Base-by-base conservation (phyloP, 2,888 invertebrate genomes). In the Zootermopsis nevadensis region DNA sequence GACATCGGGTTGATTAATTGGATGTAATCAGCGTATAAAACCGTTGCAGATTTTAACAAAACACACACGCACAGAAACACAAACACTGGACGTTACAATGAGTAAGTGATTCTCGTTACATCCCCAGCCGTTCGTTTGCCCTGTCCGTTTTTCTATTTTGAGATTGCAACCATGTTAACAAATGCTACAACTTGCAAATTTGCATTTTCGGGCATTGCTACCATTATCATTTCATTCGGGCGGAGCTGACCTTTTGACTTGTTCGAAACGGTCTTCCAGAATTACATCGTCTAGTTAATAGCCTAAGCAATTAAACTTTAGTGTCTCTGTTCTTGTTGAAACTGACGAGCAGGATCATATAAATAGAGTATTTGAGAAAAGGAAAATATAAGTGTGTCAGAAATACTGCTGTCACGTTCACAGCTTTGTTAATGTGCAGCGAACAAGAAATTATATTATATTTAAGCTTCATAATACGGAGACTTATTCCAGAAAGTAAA, bases 1-100 rank as follows among this genome's bases (percentile, higher is more conserved):
- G 66, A 53, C 79, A 79, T 79, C 79, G 33, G 35, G 60, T 79
- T 79, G 79, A 79, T 79, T 79, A 79, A 79, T 79, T 79, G 79
- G 79, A 31, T 79, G 79, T 79, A 66, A 79, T 79, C 79, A 66
- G 66, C 66, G 79, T 79, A 79, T 55, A 79, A 74, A 79, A 79
- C 79, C 79, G 66, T 79, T 79, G 79, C 79, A 79, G 66, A 79
- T 79, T 79, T 79, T 79, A 79, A 66, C 79, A 66, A 38, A 48
- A 77, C 77, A 77, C 77, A 77, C 42, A 77, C 27, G 30, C 33
- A 35, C 35, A n/a, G 55, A 77, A 10, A 69, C 69, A 69, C 38
- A 38, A 24, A 74, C 38, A 31, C 33, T 19, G 48, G 55, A 31
- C 30, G 76, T 76, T 42, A 42, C 76, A 76, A 55, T n/a, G 79